Evolutionary conservation across 2,888 invertebrate genomes (phyloP).

Genomic region (Drosophila pseudotakahashii): DNA sequence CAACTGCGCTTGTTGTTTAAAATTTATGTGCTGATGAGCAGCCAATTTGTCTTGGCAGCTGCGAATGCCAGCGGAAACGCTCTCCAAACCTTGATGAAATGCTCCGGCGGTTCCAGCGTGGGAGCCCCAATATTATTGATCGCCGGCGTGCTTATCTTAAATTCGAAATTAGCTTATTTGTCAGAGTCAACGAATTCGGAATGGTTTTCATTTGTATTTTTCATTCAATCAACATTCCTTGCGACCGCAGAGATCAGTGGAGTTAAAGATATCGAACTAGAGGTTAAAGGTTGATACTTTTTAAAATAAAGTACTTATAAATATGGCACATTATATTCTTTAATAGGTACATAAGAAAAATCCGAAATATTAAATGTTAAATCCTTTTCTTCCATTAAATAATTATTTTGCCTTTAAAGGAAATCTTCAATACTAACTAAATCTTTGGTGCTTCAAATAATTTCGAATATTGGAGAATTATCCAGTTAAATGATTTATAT

Average conservation of each 20-base stretch:
- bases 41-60: constrained; percentile 54
- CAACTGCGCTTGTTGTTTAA: constrained; percentile 38
- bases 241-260: background rate
- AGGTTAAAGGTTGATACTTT: too few relatives aligned
- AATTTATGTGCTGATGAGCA: constrained; percentile 58
- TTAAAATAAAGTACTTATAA: too few relatives aligned
- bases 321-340: too few relatives aligned
- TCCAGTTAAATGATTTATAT: too few relatives aligned
- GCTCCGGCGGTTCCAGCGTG: constrained; percentile 24
- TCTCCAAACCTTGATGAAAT: constrained; percentile 44
- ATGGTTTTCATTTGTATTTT: constrained; percentile 21
- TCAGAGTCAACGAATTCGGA: constrained; percentile 31
- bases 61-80: constrained; percentile 53
- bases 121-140: constrained; percentile 40
- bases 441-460: too few relatives aligned
- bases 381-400: too few relatives aligned
- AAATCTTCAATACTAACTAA: too few relatives aligned
- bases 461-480: too few relatives aligned
- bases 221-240: constrained; percentile 17
- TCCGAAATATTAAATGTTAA: too few relatives aligned
- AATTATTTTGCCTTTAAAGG: too few relatives aligned
- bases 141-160: constrained; percentile 38
- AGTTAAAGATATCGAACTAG: background rate
- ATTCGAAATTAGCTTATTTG: constrained; percentile 39
- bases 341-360: too few relatives aligned